Base-by-base conservation (phyloP, 2,888 invertebrate genomes). In the Cyaniris semiargus region DNA sequence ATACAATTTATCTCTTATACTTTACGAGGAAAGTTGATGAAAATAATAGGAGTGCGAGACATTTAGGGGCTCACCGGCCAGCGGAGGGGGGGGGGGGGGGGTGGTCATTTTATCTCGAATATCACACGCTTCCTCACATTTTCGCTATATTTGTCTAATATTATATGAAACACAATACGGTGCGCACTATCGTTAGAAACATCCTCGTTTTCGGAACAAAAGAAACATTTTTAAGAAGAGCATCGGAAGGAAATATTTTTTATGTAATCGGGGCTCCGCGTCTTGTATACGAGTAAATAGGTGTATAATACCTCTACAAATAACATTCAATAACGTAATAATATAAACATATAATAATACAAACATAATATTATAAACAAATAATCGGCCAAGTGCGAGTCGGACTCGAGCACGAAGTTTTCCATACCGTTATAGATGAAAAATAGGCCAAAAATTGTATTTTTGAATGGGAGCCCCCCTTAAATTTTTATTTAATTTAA, bases 41-140 rank as follows among this genome's bases (percentile, higher is more conserved):
- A 72, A 77, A 71, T 56, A 72, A 72, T 77, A 72, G 56, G 58
- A 77, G 76, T 76, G 71, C 56, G 71, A 76, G 58, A 77, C 44
- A 58, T 72, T 72, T 72, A 58, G 66, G 15, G 15, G 5, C 66
- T 2, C 72, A 27, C 72, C 18, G 76, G 38, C 27, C 27, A 34
- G 71, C 21, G 76, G 6, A 56, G 70, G 38, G 0, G 15, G 15
- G 4, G 48, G 48, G 15, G 53, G 27, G 23, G 70, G 15, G 8
- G 6, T 70, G 53, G n/a, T 23, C 60, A 4, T 60, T 66, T 66
- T 66, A 66, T 66, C 27, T 31, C 66, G 10, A 18, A 31, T 66
- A 27, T 66, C 74, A 6, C 23, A 74, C 23, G 48, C 7, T 48
- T 53, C 27, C 74, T 21, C 48, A 53, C 53, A 27, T 66, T 66